Conservation (phyloP, 2,888 invertebrate species). For the Drosophila subsilvestris region DNA sequence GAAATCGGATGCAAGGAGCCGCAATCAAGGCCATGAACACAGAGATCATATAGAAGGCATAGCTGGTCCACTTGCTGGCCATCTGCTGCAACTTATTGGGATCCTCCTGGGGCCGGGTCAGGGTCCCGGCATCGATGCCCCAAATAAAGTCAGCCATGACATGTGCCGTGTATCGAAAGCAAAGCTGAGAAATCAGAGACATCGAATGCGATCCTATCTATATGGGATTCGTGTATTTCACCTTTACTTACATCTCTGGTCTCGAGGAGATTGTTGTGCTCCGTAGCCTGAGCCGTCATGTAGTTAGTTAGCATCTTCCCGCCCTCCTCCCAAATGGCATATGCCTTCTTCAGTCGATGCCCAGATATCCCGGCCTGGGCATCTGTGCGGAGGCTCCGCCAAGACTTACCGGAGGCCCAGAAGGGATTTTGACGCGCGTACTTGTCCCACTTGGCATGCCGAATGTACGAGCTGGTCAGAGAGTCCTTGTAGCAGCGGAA, state of each 20-base stretch:
- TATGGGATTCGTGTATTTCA: too few relatives aligned
- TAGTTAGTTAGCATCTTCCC: conserved; percentile 59
- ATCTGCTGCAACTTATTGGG: conserved; percentile 58
- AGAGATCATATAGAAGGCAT: conserved; percentile 57
- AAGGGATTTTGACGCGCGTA: conserved; percentile 84
- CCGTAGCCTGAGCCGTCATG: conserved; percentile 28
- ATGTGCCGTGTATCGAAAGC: conserved; percentile 73
- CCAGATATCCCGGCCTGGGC: conserved; percentile 84
- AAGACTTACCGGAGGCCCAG: conserved; percentile 83
- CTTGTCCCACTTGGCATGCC: conserved; percentile 83
- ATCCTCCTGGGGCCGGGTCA: conserved; percentile 28
- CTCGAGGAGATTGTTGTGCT: conserved; percentile 52
- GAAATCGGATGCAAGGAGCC: conserved; percentile 59
- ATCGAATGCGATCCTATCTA: neutral
- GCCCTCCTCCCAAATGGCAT: conserved; percentile 65
- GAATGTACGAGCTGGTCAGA: conserved; percentile 63
- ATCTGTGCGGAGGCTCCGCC: conserved; percentile 84
- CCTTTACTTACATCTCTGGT: conserved; percentile 68
- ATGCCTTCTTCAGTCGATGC: conserved; percentile 73
- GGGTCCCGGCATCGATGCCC: conserved; percentile 78
- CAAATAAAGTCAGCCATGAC: conserved; percentile 80
- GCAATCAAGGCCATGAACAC: conserved; percentile 61
- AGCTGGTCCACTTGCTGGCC: conserved; percentile 64
- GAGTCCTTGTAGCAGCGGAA: conserved; percentile 82
- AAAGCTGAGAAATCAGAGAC: conserved; percentile 55